Evolutionary conservation across 2,797 vertebrate species (phyloP).

Genomic region (Acanthurus leucopareius): DNA sequence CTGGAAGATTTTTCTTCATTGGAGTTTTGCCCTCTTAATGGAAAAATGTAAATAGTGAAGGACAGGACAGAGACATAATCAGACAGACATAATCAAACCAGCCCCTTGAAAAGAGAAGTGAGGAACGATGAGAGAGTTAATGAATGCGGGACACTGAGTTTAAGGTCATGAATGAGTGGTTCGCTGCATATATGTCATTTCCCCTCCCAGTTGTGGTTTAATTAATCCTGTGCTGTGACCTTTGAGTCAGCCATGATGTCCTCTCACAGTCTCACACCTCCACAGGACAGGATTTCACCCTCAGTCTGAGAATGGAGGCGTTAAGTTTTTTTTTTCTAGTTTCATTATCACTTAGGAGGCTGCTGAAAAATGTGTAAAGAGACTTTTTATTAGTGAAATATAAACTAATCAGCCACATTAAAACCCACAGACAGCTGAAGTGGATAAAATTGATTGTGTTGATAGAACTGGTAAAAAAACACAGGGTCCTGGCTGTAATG

Average conservation of each 20-base stretch:
- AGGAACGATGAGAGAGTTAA: neutral
- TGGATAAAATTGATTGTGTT: no score
- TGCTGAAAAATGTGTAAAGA: neutral
- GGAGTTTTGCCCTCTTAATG: neutral
- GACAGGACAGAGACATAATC: neutral
- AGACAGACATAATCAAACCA: neutral
- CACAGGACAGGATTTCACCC: neutral
- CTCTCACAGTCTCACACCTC: conserved; percentile 37
- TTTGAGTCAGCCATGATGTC: conserved; percentile 45
- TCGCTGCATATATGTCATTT: conserved; percentile 8
- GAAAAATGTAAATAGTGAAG: neutral
- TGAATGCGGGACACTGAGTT: conserved; percentile 14
- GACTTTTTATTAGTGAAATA: neutral
- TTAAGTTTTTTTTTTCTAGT: neutral
- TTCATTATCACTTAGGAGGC: neutral
- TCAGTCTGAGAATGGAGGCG: neutral
- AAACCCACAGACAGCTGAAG: no score
- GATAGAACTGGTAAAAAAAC: no score
- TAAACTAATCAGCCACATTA: no score
- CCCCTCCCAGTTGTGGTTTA: conserved; percentile 26
- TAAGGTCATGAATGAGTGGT: conserved; percentile 45
- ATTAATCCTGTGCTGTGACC: conserved; percentile 61
- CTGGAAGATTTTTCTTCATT: neutral
- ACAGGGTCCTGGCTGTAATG: no score
- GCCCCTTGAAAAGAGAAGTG: conserved; percentile 9